Percentiles rank a stretch among this genome's conserved stretches.
These are phyloP conservation scores for Drosophila albomicans DNA, from an alignment of 1,140 invertebrate species.

Conservation along the genomic window DNA sequence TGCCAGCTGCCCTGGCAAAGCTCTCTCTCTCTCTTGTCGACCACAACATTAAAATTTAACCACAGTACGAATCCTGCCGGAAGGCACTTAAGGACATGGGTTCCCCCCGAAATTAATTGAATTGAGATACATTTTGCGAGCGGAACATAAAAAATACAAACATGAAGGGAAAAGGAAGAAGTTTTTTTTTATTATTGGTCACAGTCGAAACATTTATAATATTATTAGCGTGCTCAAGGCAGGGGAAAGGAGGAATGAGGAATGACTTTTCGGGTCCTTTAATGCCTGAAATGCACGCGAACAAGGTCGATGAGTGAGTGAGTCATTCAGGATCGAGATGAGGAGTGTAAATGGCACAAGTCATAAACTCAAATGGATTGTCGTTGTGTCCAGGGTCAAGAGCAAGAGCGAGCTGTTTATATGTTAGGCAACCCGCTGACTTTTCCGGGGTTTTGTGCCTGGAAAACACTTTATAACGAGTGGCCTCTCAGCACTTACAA, in stretches of 20 bases:
- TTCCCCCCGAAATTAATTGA: constrained; percentile 66
- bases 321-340: constrained; percentile 48
- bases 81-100: constrained; percentile 58
- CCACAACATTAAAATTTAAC: constrained; percentile 77
- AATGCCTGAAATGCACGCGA: constrained; percentile 68
- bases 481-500: constrained; percentile 42
- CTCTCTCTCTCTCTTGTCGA: constrained; percentile 18
- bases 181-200: constrained; percentile 30
- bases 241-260: background rate
- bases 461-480: constrained; percentile 34
- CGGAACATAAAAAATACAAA: constrained; percentile 12
- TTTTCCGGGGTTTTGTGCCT: constrained; percentile 37
- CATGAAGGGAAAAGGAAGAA: constrained; percentile 9
- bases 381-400: constrained; percentile 47
- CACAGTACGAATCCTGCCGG: constrained; percentile 46
- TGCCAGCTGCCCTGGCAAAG: constrained; percentile 21
- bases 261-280: constrained; percentile 45
- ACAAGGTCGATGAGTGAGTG: constrained; percentile 34
- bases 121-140: constrained; percentile 64
- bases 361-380: constrained; percentile 48
- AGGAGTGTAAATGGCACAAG: constrained; percentile 46
- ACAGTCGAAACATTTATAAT: constrained; percentile 69
- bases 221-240: constrained; percentile 56
- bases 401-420: constrained; percentile 35
- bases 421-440: constrained; percentile 54